Evolutionary conservation across 2,888 invertebrate species (phyloP).

Genomic region (Apoda limacodes): DNA sequence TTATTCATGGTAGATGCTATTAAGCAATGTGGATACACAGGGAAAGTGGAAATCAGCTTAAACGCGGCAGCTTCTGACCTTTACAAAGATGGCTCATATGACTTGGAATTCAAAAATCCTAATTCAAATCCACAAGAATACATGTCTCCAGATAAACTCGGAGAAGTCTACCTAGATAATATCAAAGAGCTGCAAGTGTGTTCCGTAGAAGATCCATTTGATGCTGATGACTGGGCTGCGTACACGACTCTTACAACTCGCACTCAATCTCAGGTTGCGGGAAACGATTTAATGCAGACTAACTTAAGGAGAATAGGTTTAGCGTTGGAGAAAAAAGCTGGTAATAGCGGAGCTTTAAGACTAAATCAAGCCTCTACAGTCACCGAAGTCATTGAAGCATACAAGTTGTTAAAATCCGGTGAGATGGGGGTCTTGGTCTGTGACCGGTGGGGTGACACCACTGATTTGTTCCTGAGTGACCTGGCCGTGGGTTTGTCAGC

Average conservation of each 20-base stretch:
- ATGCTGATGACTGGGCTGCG: conserved; percentile 98
- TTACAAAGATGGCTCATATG: conserved; percentile 86
- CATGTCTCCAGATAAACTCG: conserved; percentile 85
- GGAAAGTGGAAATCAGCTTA: conserved; percentile 93
- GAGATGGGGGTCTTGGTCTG: conserved; percentile 81
- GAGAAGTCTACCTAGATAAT: conserved; percentile 88
- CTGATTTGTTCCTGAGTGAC: conserved; percentile 98
- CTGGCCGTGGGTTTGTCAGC: conserved; percentile 97
- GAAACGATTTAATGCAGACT: conserved; percentile 95
- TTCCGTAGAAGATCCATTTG: conserved; percentile 98
- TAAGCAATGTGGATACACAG: conserved; percentile 92
- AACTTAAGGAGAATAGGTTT: conserved; percentile 90
- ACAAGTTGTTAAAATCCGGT: conserved; percentile 92
- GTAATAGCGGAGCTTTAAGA: conserved; percentile 92
- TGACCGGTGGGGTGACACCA: conserved; percentile 92
- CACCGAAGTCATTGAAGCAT: conserved; percentile 95
- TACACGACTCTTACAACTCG: conserved; percentile 83
- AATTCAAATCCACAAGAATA: conserved; percentile 87
- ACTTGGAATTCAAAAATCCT: conserved; percentile 97
- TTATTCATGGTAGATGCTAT: conserved; percentile 87
- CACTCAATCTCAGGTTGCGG: conserved; percentile 78
- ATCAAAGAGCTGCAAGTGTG: conserved; percentile 91
- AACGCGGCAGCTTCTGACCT: conserved; percentile 98
- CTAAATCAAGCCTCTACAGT: conserved; percentile 98
- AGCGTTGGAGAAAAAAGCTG: conserved; percentile 95